Evolutionary conservation across 2,113 vertebrate species (phyloP).

Genomic region (Ranitomeya imitator): DNA sequence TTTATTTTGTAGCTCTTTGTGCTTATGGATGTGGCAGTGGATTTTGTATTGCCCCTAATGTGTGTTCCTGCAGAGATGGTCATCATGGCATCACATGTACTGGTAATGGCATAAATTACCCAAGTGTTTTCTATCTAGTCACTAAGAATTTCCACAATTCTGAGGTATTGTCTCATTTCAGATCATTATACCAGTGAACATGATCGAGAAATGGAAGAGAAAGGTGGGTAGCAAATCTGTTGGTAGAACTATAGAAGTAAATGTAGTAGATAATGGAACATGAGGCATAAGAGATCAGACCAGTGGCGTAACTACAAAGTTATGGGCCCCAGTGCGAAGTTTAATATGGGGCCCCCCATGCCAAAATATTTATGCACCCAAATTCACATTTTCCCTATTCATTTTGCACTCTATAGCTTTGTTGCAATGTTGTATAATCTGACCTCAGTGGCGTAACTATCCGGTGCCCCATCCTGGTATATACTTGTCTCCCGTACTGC

Average conservation of each 20-base stretch:
- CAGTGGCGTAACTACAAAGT: too few relatives aligned
- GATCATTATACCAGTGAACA: slow-evolving; percentile 46
- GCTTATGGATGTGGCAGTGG: slow-evolving; percentile 76
- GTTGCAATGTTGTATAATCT: too few relatives aligned
- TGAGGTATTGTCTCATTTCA: slow-evolving; percentile 24
- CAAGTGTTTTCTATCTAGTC: neutral
- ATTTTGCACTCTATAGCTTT: too few relatives aligned
- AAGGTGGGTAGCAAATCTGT: neutral
- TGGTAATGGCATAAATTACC: slow-evolving; percentile 66
- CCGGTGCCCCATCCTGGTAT: too few relatives aligned
- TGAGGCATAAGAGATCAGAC: neutral
- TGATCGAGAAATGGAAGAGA: slow-evolving; percentile 40
- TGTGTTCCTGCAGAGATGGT: slow-evolving; percentile 75
- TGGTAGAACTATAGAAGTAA: neutral
- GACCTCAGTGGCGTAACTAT: too few relatives aligned
- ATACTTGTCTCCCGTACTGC: too few relatives aligned
- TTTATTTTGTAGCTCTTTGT: slow-evolving; percentile 69
- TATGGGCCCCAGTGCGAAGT: too few relatives aligned
- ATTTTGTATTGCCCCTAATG: slow-evolving; percentile 75
- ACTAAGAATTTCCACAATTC: neutral
- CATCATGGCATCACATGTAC: slow-evolving; percentile 76
- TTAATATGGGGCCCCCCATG: too few relatives aligned
- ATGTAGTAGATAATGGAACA: neutral
- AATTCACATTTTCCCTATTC: too few relatives aligned
- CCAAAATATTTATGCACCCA: too few relatives aligned